Percentiles rank a stretch among this genome's conserved stretches.
These are phyloP conservation scores for Anthopleura xanthogrammica DNA, from an alignment of 92 coral and sea anemone species.

Conservation along the genomic window DNA sequence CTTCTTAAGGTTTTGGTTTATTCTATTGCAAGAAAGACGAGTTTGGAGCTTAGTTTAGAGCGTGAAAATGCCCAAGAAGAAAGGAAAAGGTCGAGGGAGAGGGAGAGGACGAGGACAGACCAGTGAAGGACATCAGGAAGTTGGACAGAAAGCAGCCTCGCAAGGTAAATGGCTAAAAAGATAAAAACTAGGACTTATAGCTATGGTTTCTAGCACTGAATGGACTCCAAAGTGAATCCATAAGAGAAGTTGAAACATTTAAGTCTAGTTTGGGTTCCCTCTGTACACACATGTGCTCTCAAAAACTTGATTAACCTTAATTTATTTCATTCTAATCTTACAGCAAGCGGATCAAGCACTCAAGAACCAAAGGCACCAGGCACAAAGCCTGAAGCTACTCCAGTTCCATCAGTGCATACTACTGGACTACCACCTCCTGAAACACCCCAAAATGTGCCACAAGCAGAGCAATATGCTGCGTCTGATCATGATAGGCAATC, in stretches of 20 bases:
- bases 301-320: too few species aligned
- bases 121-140: slow-evolving; percentile 15
- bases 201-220: not conserved
- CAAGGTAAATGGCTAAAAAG: not conserved
- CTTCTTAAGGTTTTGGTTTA: not conserved
- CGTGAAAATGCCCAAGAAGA: slow-evolving; percentile 7
- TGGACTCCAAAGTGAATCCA: not conserved
- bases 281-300: too few species aligned
- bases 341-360: not conserved
- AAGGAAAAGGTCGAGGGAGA: slow-evolving; percentile 42
- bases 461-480: not conserved
- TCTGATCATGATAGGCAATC: not conserved
- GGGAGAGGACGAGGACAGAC: slow-evolving; percentile 40
- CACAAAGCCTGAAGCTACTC: not conserved
- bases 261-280: too few species aligned
- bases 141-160: not conserved
- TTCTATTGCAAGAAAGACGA: not conserved
- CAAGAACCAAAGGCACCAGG: not conserved
- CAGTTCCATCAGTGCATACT: not conserved
- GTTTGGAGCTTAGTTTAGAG: not conserved
- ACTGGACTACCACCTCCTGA: not conserved
- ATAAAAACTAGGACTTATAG: not conserved
- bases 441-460: not conserved
- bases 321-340: not conserved
- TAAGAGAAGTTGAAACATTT: too few species aligned